Evolutionary conservation across 2,797 vertebrate genomes (phyloP), one percentile per base, ranked within the genome.

Genomic region (Chloroceryle inda): DNA sequence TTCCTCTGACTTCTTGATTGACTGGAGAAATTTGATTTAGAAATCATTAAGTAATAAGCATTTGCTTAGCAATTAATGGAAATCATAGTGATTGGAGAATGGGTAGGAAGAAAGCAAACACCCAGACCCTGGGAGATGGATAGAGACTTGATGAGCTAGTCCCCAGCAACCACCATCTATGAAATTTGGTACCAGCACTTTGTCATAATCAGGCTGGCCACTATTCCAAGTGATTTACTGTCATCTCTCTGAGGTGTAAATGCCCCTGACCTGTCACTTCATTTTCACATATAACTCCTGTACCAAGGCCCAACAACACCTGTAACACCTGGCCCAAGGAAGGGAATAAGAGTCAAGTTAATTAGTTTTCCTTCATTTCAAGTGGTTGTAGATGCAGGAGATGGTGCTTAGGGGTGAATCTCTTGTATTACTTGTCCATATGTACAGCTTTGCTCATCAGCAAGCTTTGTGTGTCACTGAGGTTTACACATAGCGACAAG

Each of bases 261-360:
- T 3, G 40, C 21, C 37, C 38, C 59, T 29, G 40, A 42, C 0
- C 0, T 3, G 6, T 56, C 38, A 24, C 29, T 77, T 19, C 27
- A 21, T 80, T 94, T 86, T 77, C 31, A 72, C 9, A 0, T 18
- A 10, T 37, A 56, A 40, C 13, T 11, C 37, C 22, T 1, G 3
- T 23, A 44, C 50, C 14, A 52, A 29, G 50, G 50, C 26, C 50
- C 9, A 52, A 29, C 9, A 52, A 29, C 26, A 52, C 26, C 49
- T 49, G 22, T 26, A 49, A 50, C 49, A 50, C 49, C 26, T 15
- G 16, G 13, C 37, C 37, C 29, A n/a, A 27, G 13, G 44, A 22
- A 47, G 33, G 6, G 45, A 13, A n/a, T 42, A 23, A 13, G 16
- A 29, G 17, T 31, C 17, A 74, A 61, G 3, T 21, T 37, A 67